phyloP scores from a whole-genome alignment of 1,140 invertebrate species.

The Aphaenogaster floridana region DNA sequence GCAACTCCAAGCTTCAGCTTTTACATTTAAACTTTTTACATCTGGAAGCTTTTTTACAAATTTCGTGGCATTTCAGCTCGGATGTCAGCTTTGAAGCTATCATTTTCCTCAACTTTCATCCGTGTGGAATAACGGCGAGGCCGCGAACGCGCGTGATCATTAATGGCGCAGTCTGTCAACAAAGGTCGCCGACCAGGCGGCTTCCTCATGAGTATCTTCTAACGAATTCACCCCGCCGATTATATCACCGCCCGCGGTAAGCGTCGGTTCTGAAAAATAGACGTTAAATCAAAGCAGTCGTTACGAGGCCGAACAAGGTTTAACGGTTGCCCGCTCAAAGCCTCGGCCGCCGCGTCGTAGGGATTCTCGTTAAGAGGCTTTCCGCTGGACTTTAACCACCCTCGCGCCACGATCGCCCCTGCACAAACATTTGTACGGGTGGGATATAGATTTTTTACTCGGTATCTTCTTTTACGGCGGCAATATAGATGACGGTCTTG shows the following conservation, averaged over 20 bases:
- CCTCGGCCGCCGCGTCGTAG: slow-evolving; percentile 4
- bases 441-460: slow-evolving; percentile 45
- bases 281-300: slow-evolving; percentile 69
- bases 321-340: slow-evolving; percentile 58
- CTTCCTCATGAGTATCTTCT: slow-evolving; percentile 65
- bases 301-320: slow-evolving; percentile 59
- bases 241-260: slow-evolving; percentile 77
- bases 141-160: slow-evolving; percentile 7
- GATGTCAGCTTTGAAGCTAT: background rate
- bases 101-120: slow-evolving; percentile 3
- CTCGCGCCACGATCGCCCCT: slow-evolving; percentile 33
- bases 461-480: slow-evolving; percentile 12
- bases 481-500: slow-evolving; percentile 46
- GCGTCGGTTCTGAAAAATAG: slow-evolving; percentile 75
- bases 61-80: background rate
- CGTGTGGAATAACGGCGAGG: slow-evolving; percentile 13
- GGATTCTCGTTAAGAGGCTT: slow-evolving; percentile 59
- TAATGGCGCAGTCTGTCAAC: slow-evolving; percentile 23
- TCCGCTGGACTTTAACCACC: slow-evolving; percentile 44
- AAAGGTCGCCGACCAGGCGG: slow-evolving; percentile 36
- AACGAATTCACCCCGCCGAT: slow-evolving; percentile 81
- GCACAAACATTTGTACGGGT: slow-evolving; percentile 51
- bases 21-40: slow-evolving; percentile 21
- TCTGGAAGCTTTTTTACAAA: slow-evolving; percentile 6
- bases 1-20: slow-evolving; percentile 8